These are phyloP conservation scores for Apotomis betuletana DNA, from an alignment of 2,888 invertebrate genomes.

Conservation along the genomic window DNA sequence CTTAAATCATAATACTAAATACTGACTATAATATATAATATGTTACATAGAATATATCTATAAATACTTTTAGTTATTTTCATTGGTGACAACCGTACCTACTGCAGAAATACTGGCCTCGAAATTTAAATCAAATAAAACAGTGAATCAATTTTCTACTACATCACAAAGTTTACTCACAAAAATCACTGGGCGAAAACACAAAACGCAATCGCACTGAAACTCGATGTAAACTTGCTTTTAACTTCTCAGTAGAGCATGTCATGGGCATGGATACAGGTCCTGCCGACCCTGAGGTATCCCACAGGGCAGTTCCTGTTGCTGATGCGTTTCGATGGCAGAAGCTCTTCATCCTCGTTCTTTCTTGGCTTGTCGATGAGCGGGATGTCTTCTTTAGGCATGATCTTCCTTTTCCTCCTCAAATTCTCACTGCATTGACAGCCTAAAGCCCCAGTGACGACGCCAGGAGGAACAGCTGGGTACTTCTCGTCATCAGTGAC, in stretches of 20 bases:
- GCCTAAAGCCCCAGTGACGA: conserved; percentile 5
- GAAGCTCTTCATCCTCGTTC: not conserved
- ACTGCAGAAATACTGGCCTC: too few relatives aligned
- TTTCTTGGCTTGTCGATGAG: not conserved
- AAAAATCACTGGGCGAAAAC: not conserved
- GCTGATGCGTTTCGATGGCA: not conserved
- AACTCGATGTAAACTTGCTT: not conserved
- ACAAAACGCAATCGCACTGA: not conserved
- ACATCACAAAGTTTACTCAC: too few relatives aligned
- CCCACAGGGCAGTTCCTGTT: conserved; percentile 26
- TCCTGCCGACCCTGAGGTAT: not conserved
- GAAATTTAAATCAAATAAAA: too few relatives aligned
- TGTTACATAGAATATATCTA: too few relatives aligned
- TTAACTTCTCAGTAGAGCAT: not conserved
- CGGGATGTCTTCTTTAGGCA: conserved; percentile 9
- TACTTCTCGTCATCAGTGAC: conserved; percentile 17
- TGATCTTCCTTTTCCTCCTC: conserved; percentile 31
- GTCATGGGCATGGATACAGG: not conserved
- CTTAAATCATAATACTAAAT: too few relatives aligned
- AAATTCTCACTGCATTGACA: conserved; percentile 34
- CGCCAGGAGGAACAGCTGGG: conserved; percentile 7
- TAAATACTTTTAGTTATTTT: not conserved
- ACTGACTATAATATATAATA: too few relatives aligned
- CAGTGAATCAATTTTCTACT: too few relatives aligned
- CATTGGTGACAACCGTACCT: not conserved